These are phyloP conservation scores for Neoitamus cyanurus DNA, from an alignment of 2,888 invertebrate genomes.

Conservation along the genomic window DNA sequence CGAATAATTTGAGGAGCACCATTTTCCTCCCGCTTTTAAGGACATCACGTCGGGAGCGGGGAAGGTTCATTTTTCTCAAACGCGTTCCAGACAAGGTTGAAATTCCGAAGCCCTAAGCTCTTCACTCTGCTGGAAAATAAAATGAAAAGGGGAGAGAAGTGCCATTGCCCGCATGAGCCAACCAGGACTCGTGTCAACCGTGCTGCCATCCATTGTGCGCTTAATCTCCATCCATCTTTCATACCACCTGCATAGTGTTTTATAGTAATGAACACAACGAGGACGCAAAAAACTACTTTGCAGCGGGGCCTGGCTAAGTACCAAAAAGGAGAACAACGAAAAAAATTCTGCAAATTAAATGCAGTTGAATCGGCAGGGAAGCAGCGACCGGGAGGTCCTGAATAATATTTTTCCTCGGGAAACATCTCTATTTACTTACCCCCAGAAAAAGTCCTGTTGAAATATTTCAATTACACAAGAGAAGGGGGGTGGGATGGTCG, in stretches of 20 bases:
- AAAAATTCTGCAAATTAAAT: background rate
- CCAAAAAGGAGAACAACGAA: background rate
- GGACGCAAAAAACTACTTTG: conserved; percentile 2
- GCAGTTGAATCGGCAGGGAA: background rate
- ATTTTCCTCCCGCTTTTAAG: background rate
- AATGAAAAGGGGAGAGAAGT: background rate
- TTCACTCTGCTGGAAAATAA: background rate
- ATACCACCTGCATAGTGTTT: conserved; percentile 15
- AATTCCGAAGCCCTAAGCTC: background rate
- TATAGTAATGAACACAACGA: conserved; percentile 13
- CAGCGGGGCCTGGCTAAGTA: background rate
- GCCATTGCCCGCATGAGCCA: background rate
- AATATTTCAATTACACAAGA: background rate
- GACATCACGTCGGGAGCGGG: background rate
- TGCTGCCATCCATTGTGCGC: background rate
- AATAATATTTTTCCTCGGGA: background rate
- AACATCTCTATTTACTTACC: background rate
- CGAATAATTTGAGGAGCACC: background rate
- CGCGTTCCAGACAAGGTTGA: background rate
- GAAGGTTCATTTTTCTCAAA: background rate
- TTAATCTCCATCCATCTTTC: background rate
- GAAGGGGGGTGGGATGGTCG: background rate
- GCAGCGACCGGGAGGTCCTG: background rate
- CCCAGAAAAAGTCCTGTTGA: background rate
- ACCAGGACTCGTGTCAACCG: background rate